A percentile compares a stretch with the other conserved stretches of the same genome.
These are phyloP conservation scores for Sweltsa coloradensis DNA, from an alignment of 1,140 invertebrate genomes.

Conservation along the genomic window DNA sequence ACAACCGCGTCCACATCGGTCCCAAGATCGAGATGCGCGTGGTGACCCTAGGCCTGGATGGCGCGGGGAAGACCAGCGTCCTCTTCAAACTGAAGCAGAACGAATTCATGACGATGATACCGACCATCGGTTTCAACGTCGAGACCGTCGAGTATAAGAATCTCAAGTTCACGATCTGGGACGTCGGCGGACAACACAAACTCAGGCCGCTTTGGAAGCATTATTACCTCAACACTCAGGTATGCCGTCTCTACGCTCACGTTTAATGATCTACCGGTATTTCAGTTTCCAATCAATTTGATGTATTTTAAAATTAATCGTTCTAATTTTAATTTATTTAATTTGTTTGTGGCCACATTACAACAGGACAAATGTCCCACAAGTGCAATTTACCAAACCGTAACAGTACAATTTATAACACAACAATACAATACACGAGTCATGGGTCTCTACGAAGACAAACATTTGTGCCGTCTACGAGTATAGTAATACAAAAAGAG, in stretches of 20 bases:
- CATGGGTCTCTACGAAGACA: too few relatives aligned
- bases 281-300: too few relatives aligned
- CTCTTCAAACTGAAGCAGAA: conserved; percentile 46
- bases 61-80: conserved; percentile 48
- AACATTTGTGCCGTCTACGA: too few relatives aligned
- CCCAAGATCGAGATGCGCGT: conserved; percentile 51
- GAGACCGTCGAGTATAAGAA: conserved; percentile 46
- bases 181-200: conserved; percentile 45
- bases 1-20: conserved; percentile 49
- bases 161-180: conserved; percentile 44
- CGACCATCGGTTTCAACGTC: conserved; percentile 47
- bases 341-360: too few relatives aligned
- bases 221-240: conserved; percentile 42
- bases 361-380: too few relatives aligned
- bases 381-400: too few relatives aligned
- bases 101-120: conserved; percentile 39
- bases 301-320: too few relatives aligned
- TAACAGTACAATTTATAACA: too few relatives aligned
- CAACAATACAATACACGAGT: too few relatives aligned
- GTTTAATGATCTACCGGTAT: too few relatives aligned
- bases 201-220: conserved; percentile 43
- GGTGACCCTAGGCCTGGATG: conserved; percentile 41
- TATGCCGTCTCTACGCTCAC: conserved; percentile 13
- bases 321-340: too few relatives aligned
- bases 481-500: too few relatives aligned